Evolutionary conservation across 2,888 invertebrate genomes (phyloP).

Genomic region (Gastrophysa polygoni): DNA sequence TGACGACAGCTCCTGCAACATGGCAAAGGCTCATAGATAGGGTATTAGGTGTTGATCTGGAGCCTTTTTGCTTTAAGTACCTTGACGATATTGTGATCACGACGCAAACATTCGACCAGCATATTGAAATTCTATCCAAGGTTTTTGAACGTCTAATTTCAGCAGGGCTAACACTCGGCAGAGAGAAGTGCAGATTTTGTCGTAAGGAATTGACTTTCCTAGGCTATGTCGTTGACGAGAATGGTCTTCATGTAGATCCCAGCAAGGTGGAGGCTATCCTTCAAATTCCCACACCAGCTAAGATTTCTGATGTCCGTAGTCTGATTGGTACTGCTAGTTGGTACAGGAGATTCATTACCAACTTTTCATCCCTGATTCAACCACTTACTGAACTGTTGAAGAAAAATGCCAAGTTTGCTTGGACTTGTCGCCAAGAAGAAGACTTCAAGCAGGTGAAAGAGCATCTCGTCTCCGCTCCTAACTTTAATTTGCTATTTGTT

Average conservation of each 20-base stretch:
- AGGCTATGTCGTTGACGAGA: slow-evolving; percentile 23
- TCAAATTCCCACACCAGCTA: slow-evolving; percentile 8
- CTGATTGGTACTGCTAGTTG: slow-evolving; percentile 18
- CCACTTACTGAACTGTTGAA: slow-evolving; percentile 19
- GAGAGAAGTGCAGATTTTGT: slow-evolving; percentile 25
- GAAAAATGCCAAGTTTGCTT: slow-evolving; percentile 28
- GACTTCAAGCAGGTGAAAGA: slow-evolving; percentile 23
- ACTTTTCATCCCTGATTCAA: neutral
- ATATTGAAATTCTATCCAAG: slow-evolving; percentile 29
- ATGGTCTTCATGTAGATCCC: slow-evolving; percentile 21
- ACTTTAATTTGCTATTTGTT: slow-evolving; percentile 29
- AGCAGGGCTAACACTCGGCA: slow-evolving; percentile 37
- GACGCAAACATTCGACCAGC: slow-evolving; percentile 29
- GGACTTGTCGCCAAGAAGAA: too few relatives aligned
- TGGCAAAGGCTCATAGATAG: slow-evolving; percentile 38
- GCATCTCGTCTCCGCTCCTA: slow-evolving; percentile 23
- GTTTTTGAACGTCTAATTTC: slow-evolving; percentile 25
- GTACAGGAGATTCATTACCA: slow-evolving; percentile 20
- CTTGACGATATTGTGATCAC: slow-evolving; percentile 40
- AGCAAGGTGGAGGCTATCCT: slow-evolving; percentile 19
- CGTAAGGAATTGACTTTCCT: slow-evolving; percentile 19
- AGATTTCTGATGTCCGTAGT: slow-evolving; percentile 15
- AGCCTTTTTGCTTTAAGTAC: slow-evolving; percentile 36
- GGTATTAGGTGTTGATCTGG: slow-evolving; percentile 34
- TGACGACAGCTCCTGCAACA: slow-evolving; percentile 39